Percentiles rank a stretch among this genome's conserved stretches.
phyloP scores from a whole-genome alignment of 1,140 invertebrate species.

The Mercenaria mercenaria region DNA sequence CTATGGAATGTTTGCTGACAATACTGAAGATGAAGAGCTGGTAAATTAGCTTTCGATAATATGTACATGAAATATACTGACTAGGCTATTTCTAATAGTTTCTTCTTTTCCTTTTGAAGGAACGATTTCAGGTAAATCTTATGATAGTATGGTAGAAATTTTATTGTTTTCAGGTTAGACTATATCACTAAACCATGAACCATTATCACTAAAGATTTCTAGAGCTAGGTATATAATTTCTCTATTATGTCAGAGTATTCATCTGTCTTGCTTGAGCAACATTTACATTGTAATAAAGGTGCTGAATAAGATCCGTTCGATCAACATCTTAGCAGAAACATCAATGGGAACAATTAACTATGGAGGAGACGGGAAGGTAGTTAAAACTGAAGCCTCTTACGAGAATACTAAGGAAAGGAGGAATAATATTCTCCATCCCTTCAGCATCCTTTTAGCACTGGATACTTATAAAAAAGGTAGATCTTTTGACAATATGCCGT shows the following conservation, averaged over 20 bases:
- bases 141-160: too few relatives aligned
- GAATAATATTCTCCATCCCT: conserved; percentile 88
- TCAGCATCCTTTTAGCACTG: conserved; percentile 88
- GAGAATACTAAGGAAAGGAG: conserved; percentile 83
- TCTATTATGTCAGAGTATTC: too few relatives aligned
- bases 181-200: too few relatives aligned
- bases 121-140: too few relatives aligned
- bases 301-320: background rate
- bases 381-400: conserved; percentile 63
- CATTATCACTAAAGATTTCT: too few relatives aligned
- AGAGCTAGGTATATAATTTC: too few relatives aligned
- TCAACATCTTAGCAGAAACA: background rate
- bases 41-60: background rate
- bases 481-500: too few relatives aligned
- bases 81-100: too few relatives aligned
- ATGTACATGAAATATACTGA: too few relatives aligned
- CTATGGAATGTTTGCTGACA: conserved; percentile 88
- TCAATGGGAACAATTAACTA: conserved; percentile 30
- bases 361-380: conserved; percentile 19
- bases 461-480: conserved; percentile 87
- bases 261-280: too few relatives aligned
- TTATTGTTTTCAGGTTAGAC: too few relatives aligned
- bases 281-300: background rate
- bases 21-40: conserved; percentile 85
- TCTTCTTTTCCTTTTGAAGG: too few relatives aligned